Evolutionary conservation across 2,888 invertebrate genomes (phyloP).

Genomic region (Synanthedon formicaeformis): DNA sequence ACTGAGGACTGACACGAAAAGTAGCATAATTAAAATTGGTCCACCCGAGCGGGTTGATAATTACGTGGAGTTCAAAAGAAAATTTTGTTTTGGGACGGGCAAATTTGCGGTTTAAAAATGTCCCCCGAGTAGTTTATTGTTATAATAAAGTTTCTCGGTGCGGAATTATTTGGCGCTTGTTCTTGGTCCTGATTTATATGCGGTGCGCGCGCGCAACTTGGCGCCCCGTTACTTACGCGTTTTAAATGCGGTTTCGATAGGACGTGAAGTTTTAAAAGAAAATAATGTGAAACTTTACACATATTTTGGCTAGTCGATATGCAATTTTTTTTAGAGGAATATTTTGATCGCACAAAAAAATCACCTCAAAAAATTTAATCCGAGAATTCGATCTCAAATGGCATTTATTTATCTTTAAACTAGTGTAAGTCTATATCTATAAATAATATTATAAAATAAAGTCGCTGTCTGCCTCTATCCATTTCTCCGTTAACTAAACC

Average conservation of each 20-base stretch:
- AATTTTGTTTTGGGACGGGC: constrained; percentile 32
- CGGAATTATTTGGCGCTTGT: constrained; percentile 42
- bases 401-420: too few relatives aligned
- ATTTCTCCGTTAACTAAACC: neutral
- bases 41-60: neutral
- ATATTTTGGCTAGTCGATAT: neutral
- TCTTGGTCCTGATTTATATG: constrained; percentile 33
- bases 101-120: constrained; percentile 43
- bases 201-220: constrained; percentile 11
- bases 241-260: constrained; percentile 8
- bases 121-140: constrained; percentile 41
- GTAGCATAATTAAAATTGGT: neutral
- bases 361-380: too few relatives aligned
- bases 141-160: constrained; percentile 39
- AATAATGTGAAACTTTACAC: too few relatives aligned
- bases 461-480: too few relatives aligned
- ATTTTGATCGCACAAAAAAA: too few relatives aligned
- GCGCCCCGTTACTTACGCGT: constrained; percentile 26
- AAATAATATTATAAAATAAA: too few relatives aligned
- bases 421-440: too few relatives aligned
- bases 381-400: too few relatives aligned
- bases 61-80: constrained; percentile 29
- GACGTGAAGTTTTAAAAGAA: too few relatives aligned
- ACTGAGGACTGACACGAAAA: too few relatives aligned
- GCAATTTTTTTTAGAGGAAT: too few relatives aligned